A percentile compares a stretch with the other conserved stretches of the same genome.
Evolutionary conservation across 2,888 invertebrate genomes (phyloP).

Genomic region (Ceramica pisi): DNA sequence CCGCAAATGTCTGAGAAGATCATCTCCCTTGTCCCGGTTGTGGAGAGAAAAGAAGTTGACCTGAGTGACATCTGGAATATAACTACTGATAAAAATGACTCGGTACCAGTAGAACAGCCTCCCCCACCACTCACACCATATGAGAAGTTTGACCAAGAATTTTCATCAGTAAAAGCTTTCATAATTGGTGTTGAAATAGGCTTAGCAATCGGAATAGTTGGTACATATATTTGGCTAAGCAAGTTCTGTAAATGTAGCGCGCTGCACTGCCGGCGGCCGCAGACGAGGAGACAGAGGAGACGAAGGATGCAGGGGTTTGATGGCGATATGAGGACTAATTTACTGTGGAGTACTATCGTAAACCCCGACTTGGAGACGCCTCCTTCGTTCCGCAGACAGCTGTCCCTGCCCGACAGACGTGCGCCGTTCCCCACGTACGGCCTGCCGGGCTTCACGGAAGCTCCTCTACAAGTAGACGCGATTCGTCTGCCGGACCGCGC

Average conservation of each 20-base stretch:
- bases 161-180: slow-evolving; percentile 86
- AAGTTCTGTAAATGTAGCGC: slow-evolving; percentile 79
- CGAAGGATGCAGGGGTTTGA: slow-evolving; percentile 74
- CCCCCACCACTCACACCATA: slow-evolving; percentile 77
- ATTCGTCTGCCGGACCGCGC: slow-evolving; percentile 77
- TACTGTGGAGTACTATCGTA: slow-evolving; percentile 82
- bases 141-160: slow-evolving; percentile 84
- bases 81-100: slow-evolving; percentile 70
- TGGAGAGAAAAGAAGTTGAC: slow-evolving; percentile 81
- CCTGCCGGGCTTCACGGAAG: slow-evolving; percentile 73
- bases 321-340: slow-evolving; percentile 82
- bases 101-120: slow-evolving; percentile 61
- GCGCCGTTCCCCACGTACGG: slow-evolving; percentile 75
- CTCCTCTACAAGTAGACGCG: slow-evolving; percentile 78
- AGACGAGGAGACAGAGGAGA: slow-evolving; percentile 74
- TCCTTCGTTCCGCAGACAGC: slow-evolving; percentile 80
- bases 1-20: slow-evolving; percentile 91
- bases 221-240: slow-evolving; percentile 86
- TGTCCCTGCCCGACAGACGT: slow-evolving; percentile 79
- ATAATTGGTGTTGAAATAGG: slow-evolving; percentile 86
- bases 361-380: slow-evolving; percentile 85
- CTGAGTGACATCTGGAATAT: slow-evolving; percentile 85
- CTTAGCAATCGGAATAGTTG: slow-evolving; percentile 83
- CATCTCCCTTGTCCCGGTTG: slow-evolving; percentile 83
- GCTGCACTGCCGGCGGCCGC: slow-evolving; percentile 73